Percentiles rank a stretch among this genome's conserved stretches.
Evolutionary conservation across 2,888 invertebrate genomes (phyloP).

Genomic region (Synergus laeviventris): DNA sequence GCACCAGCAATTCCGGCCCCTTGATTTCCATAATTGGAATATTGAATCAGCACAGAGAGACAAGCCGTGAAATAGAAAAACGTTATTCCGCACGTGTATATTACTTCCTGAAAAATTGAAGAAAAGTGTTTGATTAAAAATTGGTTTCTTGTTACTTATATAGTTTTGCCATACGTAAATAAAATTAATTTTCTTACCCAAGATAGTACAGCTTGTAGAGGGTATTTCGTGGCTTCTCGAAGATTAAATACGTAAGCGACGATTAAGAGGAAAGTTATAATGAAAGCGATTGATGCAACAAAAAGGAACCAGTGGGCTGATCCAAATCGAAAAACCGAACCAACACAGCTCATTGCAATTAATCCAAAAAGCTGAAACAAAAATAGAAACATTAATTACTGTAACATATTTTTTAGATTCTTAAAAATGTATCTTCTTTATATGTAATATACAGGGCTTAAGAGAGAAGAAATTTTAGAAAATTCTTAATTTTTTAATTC

Average conservation of each 20-base stretch:
- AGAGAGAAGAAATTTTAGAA: too few species aligned
- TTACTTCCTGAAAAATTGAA: slow-evolving; percentile 83
- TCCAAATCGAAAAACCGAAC: slow-evolving; percentile 79
- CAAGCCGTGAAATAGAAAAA: slow-evolving; percentile 87
- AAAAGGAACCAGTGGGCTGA: slow-evolving; percentile 88
- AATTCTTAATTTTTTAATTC: too few species aligned
- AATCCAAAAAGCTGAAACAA: slow-evolving; percentile 87
- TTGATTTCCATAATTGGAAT: slow-evolving; percentile 73
- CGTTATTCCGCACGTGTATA: slow-evolving; percentile 84
- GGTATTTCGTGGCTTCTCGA: slow-evolving; percentile 83
- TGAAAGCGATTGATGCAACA: slow-evolving; percentile 89
- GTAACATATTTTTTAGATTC: not conserved
- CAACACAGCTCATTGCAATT: slow-evolving; percentile 89
- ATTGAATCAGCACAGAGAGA: slow-evolving; percentile 85
- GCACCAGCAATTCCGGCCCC: slow-evolving; percentile 83
- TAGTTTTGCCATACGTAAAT: too few species aligned
- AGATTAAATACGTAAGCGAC: slow-evolving; percentile 88
- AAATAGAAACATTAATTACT: slow-evolving; percentile 51
- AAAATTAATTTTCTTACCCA: slow-evolving; percentile 18
- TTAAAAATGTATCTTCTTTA: too few species aligned
- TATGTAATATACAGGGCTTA: too few species aligned
- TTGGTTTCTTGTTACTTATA: too few species aligned
- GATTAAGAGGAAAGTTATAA: slow-evolving; percentile 88
- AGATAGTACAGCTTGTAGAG: slow-evolving; percentile 76
- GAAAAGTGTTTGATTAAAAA: not conserved